A percentile compares a stretch with the other conserved stretches of the same genome.
phyloP scores from a whole-genome alignment of 2,797 vertebrate species.

The Gambusia yucatana region DNA sequence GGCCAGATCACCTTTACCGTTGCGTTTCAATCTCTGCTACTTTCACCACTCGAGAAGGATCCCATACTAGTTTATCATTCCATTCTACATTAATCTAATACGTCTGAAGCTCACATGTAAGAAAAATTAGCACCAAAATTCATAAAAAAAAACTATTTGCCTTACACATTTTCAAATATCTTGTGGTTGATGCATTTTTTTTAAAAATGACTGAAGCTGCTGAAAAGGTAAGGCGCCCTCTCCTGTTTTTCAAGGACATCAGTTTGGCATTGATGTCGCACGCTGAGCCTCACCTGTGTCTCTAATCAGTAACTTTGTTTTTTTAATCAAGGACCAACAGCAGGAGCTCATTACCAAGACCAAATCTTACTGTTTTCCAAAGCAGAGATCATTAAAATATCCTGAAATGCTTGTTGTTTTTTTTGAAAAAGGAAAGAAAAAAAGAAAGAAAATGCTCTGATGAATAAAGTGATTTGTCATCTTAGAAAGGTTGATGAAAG shows the following conservation, averaged over 20 bases:
- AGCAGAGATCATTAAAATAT: slow-evolving; percentile 47
- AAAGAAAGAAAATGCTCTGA: slow-evolving; percentile 2
- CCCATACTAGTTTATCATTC: not conserved
- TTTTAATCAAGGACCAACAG: slow-evolving; percentile 44
- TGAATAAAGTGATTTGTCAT: slow-evolving; percentile 25
- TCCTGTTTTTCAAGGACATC: slow-evolving; percentile 44
- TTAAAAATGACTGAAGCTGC: slow-evolving; percentile 20
- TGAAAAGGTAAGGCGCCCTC: slow-evolving; percentile 25
- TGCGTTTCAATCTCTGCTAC: not conserved
- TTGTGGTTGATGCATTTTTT: not conserved
- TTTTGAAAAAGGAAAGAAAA: too few species aligned
- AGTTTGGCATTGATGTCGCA: slow-evolving; percentile 24
- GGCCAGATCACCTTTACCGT: not conserved
- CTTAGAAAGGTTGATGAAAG: slow-evolving; percentile 3
- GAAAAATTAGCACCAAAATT: not conserved
- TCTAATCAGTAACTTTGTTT: slow-evolving; percentile 26
- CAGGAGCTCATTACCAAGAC: slow-evolving; percentile 26
- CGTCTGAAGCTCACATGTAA: not conserved
- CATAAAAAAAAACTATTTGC: not conserved
- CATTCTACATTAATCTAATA: not conserved
- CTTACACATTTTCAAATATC: not conserved
- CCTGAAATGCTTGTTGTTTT: slow-evolving; percentile 10
- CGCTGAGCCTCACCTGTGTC: slow-evolving; percentile 32
- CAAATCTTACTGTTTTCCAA: slow-evolving; percentile 6
- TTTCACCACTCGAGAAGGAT: not conserved